Evolutionary conservation across 2,113 vertebrate species (phyloP), one percentile per base, ranked within the genome.

Genomic region (Girardinichthys multiradiatus): DNA sequence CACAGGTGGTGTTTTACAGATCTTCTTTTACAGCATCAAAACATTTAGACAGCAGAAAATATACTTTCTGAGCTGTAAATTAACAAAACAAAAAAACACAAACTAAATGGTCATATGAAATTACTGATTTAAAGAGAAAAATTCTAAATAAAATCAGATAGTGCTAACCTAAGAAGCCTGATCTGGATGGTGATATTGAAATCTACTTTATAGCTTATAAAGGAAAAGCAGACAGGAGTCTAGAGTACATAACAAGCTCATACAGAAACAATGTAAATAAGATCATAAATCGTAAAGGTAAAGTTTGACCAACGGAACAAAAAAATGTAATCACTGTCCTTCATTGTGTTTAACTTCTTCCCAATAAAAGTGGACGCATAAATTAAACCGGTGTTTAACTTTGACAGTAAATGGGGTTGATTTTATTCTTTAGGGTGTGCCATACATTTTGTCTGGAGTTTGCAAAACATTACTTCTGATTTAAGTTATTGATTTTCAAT

Each of bases 1-100:
- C 58, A 73, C 54, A 92, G 90, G 90, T 93, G 88, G 0, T 57
- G 31, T 7, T 9, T 15, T 51, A 27, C 21, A 63, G 4, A 64
- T n/a, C 51, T 57, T 12, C 13, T 33, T 4, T 6, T 4, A 2
- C 54, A 57, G 54, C 12, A 57, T 26, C 12, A 39, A 39, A 33
- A 33, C 31, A 3, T 33, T 8, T 39, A 10, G 35, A 10, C 10
- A 35, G 37, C 31, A 33, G 6, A 33, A 33, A 33, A 4, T 39
- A 8, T 39, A 2, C n/a, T n/a, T 57, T 24, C n/a, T 57, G 24
- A n/a, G 24, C 2, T 57, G 21, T 57, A 24, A 10, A 57, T 12
- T 57, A 2, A 27, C 26, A 26, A 26, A 26, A 57, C 26, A 57
- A 27, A 60, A 65, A 58, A 10, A 2, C 65, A 30, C 35, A n/a